Evolutionary conservation across 2,113 vertebrate species (phyloP).

Genomic region (Ramphastos sulfuratus): DNA sequence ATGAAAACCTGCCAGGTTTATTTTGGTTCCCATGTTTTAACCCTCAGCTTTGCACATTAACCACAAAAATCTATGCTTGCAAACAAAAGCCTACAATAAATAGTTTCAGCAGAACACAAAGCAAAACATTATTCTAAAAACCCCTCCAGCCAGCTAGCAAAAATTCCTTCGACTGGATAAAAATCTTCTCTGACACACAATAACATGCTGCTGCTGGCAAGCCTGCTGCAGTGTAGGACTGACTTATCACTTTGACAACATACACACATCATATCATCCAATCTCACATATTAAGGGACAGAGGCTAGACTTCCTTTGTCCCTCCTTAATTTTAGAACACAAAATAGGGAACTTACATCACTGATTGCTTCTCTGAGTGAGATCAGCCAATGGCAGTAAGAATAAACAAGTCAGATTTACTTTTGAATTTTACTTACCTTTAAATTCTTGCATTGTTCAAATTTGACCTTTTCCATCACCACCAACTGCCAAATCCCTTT

Average conservation of each 20-base stretch:
- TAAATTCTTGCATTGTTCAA: neutral
- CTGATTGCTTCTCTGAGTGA: neutral
- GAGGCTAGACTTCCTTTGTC: neutral
- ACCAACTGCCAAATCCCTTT: neutral
- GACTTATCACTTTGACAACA: slow-evolving; percentile 9
- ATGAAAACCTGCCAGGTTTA: neutral
- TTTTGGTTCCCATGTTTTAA: neutral
- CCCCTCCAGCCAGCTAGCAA: neutral
- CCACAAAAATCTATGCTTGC: neutral
- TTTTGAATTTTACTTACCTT: neutral
- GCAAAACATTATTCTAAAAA: neutral
- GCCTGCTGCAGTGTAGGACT: neutral
- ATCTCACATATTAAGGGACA: neutral
- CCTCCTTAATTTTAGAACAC: neutral
- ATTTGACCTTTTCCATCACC: neutral
- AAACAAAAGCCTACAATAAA: neutral
- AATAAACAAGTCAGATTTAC: neutral
- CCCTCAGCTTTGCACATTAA: neutral
- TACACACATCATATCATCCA: neutral
- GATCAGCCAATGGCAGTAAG: neutral
- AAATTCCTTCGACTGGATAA: neutral
- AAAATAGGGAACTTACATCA: neutral
- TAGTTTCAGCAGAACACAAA: neutral
- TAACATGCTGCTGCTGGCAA: neutral
- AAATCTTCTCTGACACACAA: neutral